Conservation (phyloP, 2,113 vertebrate species). For the Silurus glanis region DNA sequence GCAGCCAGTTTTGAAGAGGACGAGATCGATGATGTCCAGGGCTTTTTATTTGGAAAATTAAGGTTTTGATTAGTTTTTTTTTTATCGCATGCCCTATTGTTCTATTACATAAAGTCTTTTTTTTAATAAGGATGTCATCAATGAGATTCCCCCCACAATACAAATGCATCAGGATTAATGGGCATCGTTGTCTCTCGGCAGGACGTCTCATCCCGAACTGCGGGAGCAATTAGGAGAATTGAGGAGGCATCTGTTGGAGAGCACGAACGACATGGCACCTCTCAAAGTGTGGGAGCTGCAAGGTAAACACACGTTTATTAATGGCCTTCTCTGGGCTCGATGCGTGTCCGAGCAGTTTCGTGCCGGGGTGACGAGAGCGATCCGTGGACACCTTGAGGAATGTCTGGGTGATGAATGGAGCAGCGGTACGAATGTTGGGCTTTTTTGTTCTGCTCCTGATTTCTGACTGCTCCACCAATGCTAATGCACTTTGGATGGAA, state of each 20-base stretch:
- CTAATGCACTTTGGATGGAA: slow-evolving; percentile 1
- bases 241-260: slow-evolving; percentile 87
- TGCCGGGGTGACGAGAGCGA: slow-evolving; percentile 2
- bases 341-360: neutral
- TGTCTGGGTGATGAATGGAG: slow-evolving; percentile 47
- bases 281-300: slow-evolving; percentile 97
- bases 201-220: slow-evolving; percentile 83
- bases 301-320: slow-evolving; percentile 71
- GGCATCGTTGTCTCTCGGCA: slow-evolving; percentile 57
- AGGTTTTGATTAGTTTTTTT: slow-evolving; percentile 67
- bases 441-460: slow-evolving; percentile 41
- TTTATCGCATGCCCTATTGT: neutral
- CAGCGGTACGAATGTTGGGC: slow-evolving; percentile 34
- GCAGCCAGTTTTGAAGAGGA: slow-evolving; percentile 68
- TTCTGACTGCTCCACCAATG: slow-evolving; percentile 34
- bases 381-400: slow-evolving; percentile 23
- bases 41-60: slow-evolving; percentile 88
- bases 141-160: neutral
- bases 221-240: slow-evolving; percentile 80
- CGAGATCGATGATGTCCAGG: slow-evolving; percentile 82
- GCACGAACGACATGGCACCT: slow-evolving; percentile 83
- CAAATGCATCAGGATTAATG: neutral
- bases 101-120: neutral
- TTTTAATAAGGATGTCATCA: neutral
- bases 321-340: neutral